These are phyloP conservation scores for Periophthalmodon schlosseri DNA, from an alignment of 2,113 vertebrate genomes.

Conservation along the genomic window DNA sequence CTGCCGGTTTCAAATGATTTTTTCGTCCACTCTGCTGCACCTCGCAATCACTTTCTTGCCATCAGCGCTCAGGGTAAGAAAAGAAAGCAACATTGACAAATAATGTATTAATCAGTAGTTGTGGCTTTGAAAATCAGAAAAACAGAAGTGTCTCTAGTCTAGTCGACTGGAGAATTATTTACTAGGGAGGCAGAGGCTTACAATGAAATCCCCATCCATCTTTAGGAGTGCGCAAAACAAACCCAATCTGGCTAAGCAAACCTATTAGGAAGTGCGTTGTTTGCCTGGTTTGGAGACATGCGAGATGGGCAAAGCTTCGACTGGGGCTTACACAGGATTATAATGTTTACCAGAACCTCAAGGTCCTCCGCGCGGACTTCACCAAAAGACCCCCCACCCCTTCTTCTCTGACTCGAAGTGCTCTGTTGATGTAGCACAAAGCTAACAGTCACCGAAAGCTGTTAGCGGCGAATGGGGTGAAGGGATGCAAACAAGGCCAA, in stretches of 20 bases:
- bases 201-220: conserved; percentile 58
- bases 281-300: conserved; percentile 60
- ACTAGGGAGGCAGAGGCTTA: conserved; percentile 42
- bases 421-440: conserved; percentile 55
- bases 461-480: conserved; percentile 41
- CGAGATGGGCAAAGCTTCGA: conserved; percentile 53
- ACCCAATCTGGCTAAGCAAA: conserved; percentile 67
- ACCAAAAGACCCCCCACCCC: conserved; percentile 41
- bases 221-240: conserved; percentile 57
- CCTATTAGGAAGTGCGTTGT: conserved; percentile 63
- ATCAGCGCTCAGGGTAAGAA: conserved; percentile 18
- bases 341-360: conserved; percentile 73
- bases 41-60: neutral
- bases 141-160: conserved; percentile 22
- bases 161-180: conserved; percentile 48
- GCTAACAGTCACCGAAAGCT: conserved; percentile 56
- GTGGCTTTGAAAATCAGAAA: conserved; percentile 20
- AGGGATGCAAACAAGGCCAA: conserved; percentile 52
- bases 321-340: conserved; percentile 69
- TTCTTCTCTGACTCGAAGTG: conserved; percentile 15
- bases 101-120: conserved; percentile 20
- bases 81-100: neutral
- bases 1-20: conserved; percentile 20
- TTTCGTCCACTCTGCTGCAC: neutral
- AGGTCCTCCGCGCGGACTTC: conserved; percentile 57